Evolutionary conservation across 2,888 invertebrate genomes (phyloP).

Genomic region (Nomada ruficornis): DNA sequence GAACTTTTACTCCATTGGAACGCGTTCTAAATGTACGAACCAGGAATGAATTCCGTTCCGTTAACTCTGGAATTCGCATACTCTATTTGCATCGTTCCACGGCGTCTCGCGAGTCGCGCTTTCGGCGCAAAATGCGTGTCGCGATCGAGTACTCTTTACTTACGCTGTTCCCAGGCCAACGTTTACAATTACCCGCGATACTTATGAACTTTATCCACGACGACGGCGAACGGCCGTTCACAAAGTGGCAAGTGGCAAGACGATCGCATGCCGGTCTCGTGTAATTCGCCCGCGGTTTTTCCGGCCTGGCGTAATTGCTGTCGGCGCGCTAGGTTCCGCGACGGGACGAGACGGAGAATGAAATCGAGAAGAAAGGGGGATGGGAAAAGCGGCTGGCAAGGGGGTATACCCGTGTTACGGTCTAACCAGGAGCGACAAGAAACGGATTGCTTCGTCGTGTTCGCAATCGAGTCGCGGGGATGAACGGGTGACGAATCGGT

Average conservation of each 20-base stretch:
- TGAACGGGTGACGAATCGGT: slow-evolving; percentile 64
- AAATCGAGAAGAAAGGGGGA: slow-evolving; percentile 26
- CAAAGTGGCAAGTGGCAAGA: slow-evolving; percentile 47
- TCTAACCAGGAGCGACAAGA: slow-evolving; percentile 66
- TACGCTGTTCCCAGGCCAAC: slow-evolving; percentile 23
- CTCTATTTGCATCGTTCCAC: not conserved
- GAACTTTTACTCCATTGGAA: too few species aligned
- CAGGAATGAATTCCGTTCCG: not conserved
- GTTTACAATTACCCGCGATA: slow-evolving; percentile 46
- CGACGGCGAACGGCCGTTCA: slow-evolving; percentile 38
- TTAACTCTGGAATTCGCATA: not conserved
- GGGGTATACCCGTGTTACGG: slow-evolving; percentile 46
- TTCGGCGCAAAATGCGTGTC: slow-evolving; percentile 14
- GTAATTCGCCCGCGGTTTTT: slow-evolving; percentile 77
- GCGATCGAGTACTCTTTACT: not conserved
- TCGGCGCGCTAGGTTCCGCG: slow-evolving; percentile 54
- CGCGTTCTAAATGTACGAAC: too few species aligned
- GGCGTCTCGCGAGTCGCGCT: not conserved
- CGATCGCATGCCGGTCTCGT: slow-evolving; percentile 68
- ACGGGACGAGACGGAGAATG: slow-evolving; percentile 31
- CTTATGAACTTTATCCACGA: slow-evolving; percentile 41
- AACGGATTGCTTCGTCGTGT: slow-evolving; percentile 79
- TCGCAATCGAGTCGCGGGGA: slow-evolving; percentile 66
- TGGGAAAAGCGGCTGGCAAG: slow-evolving; percentile 4
- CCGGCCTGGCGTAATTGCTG: slow-evolving; percentile 65